Evolutionary conservation across 2,113 vertebrate species (phyloP).

Genomic region (Heteronetta atricapilla): DNA sequence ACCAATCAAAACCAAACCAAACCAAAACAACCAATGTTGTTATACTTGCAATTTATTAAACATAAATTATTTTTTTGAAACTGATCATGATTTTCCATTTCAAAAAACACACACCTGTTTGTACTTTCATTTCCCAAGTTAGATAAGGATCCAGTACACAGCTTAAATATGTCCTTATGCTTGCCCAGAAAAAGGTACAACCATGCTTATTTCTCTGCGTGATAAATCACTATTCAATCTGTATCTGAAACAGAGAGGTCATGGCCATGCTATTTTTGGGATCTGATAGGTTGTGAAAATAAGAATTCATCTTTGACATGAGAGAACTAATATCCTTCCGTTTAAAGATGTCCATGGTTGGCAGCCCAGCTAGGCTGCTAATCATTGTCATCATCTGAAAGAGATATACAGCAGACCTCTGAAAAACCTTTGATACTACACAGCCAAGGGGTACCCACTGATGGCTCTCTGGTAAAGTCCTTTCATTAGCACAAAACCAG

Average conservation of each 20-base stretch:
- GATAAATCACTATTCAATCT: slow-evolving; percentile 64
- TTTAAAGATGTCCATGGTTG: background rate
- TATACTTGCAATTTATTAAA: too few relatives aligned
- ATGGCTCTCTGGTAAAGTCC: background rate
- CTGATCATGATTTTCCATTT: background rate
- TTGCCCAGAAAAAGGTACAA: background rate
- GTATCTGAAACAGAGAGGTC: slow-evolving; percentile 68
- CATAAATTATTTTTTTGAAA: background rate
- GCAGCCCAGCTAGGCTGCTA: background rate
- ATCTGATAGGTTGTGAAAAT: slow-evolving; percentile 68
- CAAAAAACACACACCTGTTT: background rate
- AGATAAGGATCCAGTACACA: background rate
- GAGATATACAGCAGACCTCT: background rate
- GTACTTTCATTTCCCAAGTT: background rate
- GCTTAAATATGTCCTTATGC: background rate
- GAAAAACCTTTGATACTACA: background rate
- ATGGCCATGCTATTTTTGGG: slow-evolving; percentile 63
- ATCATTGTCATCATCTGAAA: background rate
- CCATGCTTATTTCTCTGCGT: slow-evolving; percentile 44
- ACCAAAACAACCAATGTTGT: too few relatives aligned
- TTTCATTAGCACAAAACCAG: background rate
- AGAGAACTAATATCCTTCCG: background rate
- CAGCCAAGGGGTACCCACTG: background rate
- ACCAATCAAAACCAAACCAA: background rate
- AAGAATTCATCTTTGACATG: slow-evolving; percentile 70